These are phyloP conservation scores for Peromyscus eremicus DNA, from an alignment of 2,797 vertebrate genomes.

Conservation along the genomic window DNA sequence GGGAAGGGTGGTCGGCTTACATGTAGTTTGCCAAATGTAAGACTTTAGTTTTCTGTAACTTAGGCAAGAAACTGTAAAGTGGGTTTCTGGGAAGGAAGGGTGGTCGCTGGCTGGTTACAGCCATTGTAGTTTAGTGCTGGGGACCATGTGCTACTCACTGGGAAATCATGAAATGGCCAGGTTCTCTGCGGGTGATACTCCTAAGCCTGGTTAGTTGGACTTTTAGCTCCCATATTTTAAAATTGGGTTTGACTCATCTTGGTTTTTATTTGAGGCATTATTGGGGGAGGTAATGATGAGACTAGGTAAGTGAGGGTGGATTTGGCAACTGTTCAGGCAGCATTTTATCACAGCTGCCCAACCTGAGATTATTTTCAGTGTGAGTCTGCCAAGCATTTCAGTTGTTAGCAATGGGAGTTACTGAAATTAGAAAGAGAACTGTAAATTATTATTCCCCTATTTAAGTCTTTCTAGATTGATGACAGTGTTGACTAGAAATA, in stretches of 20 bases:
- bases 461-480: conserved; percentile 39
- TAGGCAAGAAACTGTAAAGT: conserved; percentile 35
- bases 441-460: conserved; percentile 24
- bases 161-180: background rate
- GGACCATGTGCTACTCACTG: background rate
- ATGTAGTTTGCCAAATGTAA: conserved; percentile 22
- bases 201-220: conserved; percentile 7
- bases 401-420: conserved; percentile 55
- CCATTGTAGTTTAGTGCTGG: conserved; percentile 9
- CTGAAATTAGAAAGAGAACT: conserved; percentile 53
- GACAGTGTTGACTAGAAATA: conserved; percentile 63
- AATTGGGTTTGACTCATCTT: conserved; percentile 73
- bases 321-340: conserved; percentile 80
- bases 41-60: conserved; percentile 53
- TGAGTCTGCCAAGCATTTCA: conserved; percentile 68
- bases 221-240: conserved; percentile 50
- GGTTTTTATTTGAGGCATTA: conserved; percentile 75
- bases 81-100: background rate
- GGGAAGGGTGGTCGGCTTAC: background rate
- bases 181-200: background rate
- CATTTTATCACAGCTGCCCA: conserved; percentile 75
- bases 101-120: background rate
- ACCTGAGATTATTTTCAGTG: conserved; percentile 60
- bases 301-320: conserved; percentile 75
- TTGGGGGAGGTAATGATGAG: conserved; percentile 69